Evolutionary conservation across 2,888 invertebrate genomes (phyloP), one percentile per base, ranked within the genome.

Genomic region (Pristionchus mayeri): DNA sequence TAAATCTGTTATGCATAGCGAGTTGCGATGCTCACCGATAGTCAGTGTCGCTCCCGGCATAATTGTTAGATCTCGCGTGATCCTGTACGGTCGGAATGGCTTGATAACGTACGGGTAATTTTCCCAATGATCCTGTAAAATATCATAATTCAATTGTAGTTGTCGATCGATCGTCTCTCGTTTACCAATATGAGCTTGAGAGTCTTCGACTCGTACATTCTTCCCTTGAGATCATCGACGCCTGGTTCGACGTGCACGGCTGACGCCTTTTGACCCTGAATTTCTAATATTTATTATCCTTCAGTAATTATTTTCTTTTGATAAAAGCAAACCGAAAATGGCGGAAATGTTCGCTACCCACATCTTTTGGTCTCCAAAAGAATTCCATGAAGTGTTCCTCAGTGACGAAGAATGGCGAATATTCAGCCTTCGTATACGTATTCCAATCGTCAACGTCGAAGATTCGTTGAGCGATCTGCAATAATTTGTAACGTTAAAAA

Each of bases 381-480:
- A 91, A 93, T 85, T 92, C 88, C 84, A 92, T 90, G 81, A 91
- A 92, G 24, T 88, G 86, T 95, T 91, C 93, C 88, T 96, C 95
- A 92, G 95, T 95, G 0, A 96, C 95, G 85, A 98, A 94, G 93
- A 95, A 98, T 0, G 98, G 99, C 84, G 95, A 95, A 93, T 96
- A 99, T 21, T 95, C 95, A 0, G 98, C 98, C 82, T 98, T 95
- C 0, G 98, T 98, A 93, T 97, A 97, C 93, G 97, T 97, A 93
- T 99, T 99, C 98, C 99, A 99, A 93, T 98, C 98, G 93, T 99
- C 98, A 93, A 99, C 84, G 21, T 84, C 84, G 84, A 84, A 84
- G 24, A 84, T 75, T 98, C 94, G 63, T 48, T 82, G 81, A 0
- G 81, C 81, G 7, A 82, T 60, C 81, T 82, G 11, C 30, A 82